Percentiles rank a stretch among this genome's conserved stretches.
These are phyloP conservation scores for Rhinichthys klamathensis DNA, from an alignment of 2,113 vertebrate species.

Conservation along the genomic window DNA sequence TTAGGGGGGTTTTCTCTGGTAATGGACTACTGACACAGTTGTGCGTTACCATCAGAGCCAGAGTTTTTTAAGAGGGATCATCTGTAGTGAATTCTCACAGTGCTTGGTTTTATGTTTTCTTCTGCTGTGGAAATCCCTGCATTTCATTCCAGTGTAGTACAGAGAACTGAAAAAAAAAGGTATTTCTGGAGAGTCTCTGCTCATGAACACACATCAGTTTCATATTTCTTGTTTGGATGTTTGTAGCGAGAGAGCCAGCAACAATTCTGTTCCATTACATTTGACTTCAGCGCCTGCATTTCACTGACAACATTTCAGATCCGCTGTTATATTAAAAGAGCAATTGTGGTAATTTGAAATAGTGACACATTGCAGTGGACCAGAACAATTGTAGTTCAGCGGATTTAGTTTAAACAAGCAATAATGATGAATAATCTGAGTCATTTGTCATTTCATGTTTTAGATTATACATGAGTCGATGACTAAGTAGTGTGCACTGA, in stretches of 20 bases:
- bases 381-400: neutral
- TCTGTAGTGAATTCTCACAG: conserved; percentile 3
- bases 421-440: neutral
- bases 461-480: neutral
- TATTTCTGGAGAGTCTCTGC: neutral
- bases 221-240: conserved; percentile 18
- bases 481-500: conserved; percentile 1
- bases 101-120: neutral
- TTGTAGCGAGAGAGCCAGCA: conserved; percentile 15
- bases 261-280: conserved; percentile 16
- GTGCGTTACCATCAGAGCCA: conserved; percentile 2
- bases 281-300: conserved; percentile 10
- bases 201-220: conserved; percentile 16
- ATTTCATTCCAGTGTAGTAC: conserved; percentile 27
- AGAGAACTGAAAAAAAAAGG: neutral
- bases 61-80: conserved; percentile 1
- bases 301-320: conserved; percentile 21
- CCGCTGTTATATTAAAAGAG: neutral
- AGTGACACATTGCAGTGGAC: conserved; percentile 17
- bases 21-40: conserved; percentile 26
- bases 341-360: conserved; percentile 22
- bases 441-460: conserved; percentile 8
- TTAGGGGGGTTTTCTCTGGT: neutral
- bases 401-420: conserved; percentile 17
- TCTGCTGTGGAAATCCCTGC: conserved; percentile 19